Evolutionary conservation across 2,888 invertebrate genomes (phyloP).

Genomic region (Rhagonycha fulva): DNA sequence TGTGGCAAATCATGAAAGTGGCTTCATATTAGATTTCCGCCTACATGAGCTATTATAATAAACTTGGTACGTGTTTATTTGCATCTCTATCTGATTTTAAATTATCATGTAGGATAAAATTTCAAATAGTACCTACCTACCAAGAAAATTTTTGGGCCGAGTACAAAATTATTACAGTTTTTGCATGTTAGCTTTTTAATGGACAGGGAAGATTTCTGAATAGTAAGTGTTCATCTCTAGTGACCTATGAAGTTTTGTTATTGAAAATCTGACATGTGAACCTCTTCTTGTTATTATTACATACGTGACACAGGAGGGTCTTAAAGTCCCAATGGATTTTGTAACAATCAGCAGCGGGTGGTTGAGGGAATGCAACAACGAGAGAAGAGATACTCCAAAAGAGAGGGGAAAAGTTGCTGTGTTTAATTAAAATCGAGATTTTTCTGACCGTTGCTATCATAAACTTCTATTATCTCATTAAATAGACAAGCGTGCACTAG

Average conservation of each 20-base stretch:
- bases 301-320: conserved; percentile 33
- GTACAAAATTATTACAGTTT: neutral
- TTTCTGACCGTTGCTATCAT: conserved; percentile 27
- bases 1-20: conserved; percentile 31
- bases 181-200: neutral
- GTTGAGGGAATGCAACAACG: conserved; percentile 20
- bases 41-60: conserved; percentile 23
- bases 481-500: conserved; percentile 9
- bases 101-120: neutral
- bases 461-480: conserved; percentile 29
- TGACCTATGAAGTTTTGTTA: conserved; percentile 14
- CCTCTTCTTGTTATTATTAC: conserved; percentile 32
- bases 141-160: neutral
- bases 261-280: conserved; percentile 35
- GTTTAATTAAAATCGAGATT: conserved; percentile 32
- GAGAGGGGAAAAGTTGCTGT: conserved; percentile 13
- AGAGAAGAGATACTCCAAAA: conserved; percentile 15
- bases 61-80: neutral
- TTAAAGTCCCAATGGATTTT: conserved; percentile 27
- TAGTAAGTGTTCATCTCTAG: conserved; percentile 4
- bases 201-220: neutral
- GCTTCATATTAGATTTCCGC: conserved; percentile 27
- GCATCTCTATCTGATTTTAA: neutral
- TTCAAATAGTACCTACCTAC: neutral
- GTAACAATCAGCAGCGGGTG: conserved; percentile 35